phyloP scores from a whole-genome alignment of 1,140 invertebrate species.

The Zaprionus inermis region DNA sequence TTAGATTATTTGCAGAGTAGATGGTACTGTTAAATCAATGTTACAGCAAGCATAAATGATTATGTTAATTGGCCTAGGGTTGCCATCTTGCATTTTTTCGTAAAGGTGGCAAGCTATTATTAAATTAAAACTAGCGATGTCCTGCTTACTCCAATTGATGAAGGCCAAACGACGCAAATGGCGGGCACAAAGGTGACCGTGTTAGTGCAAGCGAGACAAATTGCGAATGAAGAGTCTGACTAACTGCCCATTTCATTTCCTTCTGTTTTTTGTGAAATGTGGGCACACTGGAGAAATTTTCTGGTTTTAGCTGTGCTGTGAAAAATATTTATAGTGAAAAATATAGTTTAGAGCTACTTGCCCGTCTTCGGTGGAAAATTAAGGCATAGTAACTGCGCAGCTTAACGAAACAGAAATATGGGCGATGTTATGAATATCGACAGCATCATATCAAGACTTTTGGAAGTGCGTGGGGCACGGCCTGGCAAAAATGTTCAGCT shows the following conservation, averaged over 20 bases:
- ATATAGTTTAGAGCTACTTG: slow-evolving; percentile 53
- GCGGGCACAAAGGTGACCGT: slow-evolving; percentile 15
- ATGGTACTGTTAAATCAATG: neutral
- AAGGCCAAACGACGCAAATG: slow-evolving; percentile 28
- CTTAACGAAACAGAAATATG: slow-evolving; percentile 67
- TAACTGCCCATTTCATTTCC: slow-evolving; percentile 58
- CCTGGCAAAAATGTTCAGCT: slow-evolving; percentile 97
- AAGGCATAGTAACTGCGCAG: slow-evolving; percentile 54
- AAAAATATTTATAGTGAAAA: slow-evolving; percentile 75
- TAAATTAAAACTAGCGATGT: slow-evolving; percentile 7
- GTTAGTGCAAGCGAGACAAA: slow-evolving; percentile 29
- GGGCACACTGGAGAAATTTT: slow-evolving; percentile 70
- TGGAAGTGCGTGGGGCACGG: slow-evolving; percentile 83
- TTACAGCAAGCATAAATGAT: neutral
- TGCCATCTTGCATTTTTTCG: slow-evolving; percentile 10
- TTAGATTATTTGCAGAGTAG: neutral
- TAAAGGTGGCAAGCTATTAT: slow-evolving; percentile 15
- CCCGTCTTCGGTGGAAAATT: slow-evolving; percentile 60
- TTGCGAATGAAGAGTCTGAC: slow-evolving; percentile 34
- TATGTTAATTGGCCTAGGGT: neutral
- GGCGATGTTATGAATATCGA: slow-evolving; percentile 83
- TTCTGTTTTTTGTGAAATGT: slow-evolving; percentile 47
- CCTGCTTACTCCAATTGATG: slow-evolving; percentile 25
- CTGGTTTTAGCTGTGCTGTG: slow-evolving; percentile 67
- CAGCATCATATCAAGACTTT: slow-evolving; percentile 81